Evolutionary conservation across 1,140 invertebrate species (phyloP).

Genomic region (Eufriesea mexicana): DNA sequence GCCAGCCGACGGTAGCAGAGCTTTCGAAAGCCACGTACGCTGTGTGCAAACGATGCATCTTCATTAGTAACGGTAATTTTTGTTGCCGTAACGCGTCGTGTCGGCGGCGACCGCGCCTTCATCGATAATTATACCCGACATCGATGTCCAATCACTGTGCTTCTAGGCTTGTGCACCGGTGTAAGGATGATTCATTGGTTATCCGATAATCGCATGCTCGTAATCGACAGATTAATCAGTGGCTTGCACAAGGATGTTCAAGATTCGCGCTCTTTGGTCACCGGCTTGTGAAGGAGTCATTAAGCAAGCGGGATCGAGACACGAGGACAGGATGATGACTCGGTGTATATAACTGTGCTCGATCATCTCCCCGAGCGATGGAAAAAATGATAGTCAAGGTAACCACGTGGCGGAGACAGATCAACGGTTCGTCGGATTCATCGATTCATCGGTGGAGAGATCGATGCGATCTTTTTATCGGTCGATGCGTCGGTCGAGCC

Average conservation of each 20-base stretch:
- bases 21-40: not conserved
- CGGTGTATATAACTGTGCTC: not conserved
- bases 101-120: slow-evolving; percentile 40
- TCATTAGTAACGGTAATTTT: slow-evolving; percentile 25
- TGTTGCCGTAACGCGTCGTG: slow-evolving; percentile 22
- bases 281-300: slow-evolving; percentile 55
- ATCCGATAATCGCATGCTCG: slow-evolving; percentile 66
- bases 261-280: slow-evolving; percentile 64
- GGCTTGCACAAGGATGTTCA: slow-evolving; percentile 64
- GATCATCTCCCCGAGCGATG: not conserved
- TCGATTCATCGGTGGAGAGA: slow-evolving; percentile 8
- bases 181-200: slow-evolving; percentile 35
- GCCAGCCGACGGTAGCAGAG: not conserved
- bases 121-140: slow-evolving; percentile 72
- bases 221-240: slow-evolving; percentile 63
- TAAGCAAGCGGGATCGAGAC: slow-evolving; percentile 17
- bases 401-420: not conserved
- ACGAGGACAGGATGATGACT: slow-evolving; percentile 25
- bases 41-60: not conserved
- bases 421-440: not conserved
- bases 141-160: slow-evolving; percentile 64
- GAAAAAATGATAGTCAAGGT: slow-evolving; percentile 22
- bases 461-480: slow-evolving; percentile 2
- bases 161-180: not conserved
- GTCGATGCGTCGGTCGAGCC: no score